Evolutionary conservation across 2,113 vertebrate species (phyloP), one percentile per base, ranked within the genome.

Genomic region (Amblyopsis rosae): DNA sequence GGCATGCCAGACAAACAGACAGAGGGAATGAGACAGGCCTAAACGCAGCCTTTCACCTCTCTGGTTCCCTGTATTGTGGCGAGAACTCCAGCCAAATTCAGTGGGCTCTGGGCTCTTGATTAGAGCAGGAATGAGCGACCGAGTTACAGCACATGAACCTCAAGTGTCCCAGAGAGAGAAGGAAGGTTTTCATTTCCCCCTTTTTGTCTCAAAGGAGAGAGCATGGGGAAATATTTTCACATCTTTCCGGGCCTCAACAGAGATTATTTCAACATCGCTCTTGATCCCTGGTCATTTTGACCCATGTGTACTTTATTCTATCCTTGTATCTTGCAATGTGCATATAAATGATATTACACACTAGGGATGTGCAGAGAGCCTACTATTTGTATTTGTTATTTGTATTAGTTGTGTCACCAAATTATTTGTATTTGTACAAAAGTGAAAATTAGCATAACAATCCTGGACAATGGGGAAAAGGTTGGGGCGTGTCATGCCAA

Each of bases 181-280:
- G 86, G 85, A 91, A 87, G 88, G 87, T 85, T 91, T 87, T 88
- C 46, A 91, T 91, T 88, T 85, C 84, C 82, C 65, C 59, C 65
- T 64, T 80, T 85, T 82, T 82, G 77, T 82, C 82, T 88, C 67
- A 79, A 77, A 86, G 62, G 67, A 65, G 68, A 69, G 51, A 67
- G 45, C 48, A 17, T 76, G 58, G 55, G 75, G 76, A 71, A 78
- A 77, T 77, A 77, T 73, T 82, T 79, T 82, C 54, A 68, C 56
- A 73, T 72, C 70, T 67, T 71, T 66, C 15, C 59, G 51, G 70
- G 51, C 62, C 69, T 49, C 41, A 68, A 73, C 67, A 47, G 58
- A 75, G 66, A 68, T 67, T 73, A 61, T 70, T 80, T 41, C 64
- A 13, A 65, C 56, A 60, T 64, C 50, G 75, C 76, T 89, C 78